Conservation (phyloP, 2,888 invertebrate species). For the Drosophila formosana region DNA sequence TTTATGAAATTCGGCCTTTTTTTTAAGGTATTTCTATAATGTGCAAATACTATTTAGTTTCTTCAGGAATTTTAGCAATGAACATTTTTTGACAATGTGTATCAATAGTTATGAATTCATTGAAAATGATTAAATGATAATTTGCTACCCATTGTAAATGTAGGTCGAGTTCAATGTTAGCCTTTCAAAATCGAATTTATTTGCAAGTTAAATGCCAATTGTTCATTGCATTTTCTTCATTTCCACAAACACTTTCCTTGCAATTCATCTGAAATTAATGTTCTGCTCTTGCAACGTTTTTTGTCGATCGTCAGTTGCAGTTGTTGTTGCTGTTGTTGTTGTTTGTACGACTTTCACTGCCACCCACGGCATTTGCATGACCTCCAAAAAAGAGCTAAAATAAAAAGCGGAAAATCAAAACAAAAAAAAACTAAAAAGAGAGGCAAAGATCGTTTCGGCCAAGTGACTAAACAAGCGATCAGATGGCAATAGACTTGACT, state of each 20-base stretch:
- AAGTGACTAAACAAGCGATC: conserved; percentile 30
- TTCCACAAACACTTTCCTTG: not conserved
- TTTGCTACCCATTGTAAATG: no score
- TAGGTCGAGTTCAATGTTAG: no score
- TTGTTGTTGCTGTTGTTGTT: conserved; percentile 3
- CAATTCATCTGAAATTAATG: conserved; percentile 6
- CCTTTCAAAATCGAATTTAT: not conserved
- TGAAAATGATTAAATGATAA: no score
- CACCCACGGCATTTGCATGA: conserved; percentile 73
- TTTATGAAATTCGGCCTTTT: no score
- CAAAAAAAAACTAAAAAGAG: conserved; percentile 1
- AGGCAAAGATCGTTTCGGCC: conserved; percentile 18
- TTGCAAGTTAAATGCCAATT: not conserved
- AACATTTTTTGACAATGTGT: no score
- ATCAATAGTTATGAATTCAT: no score
- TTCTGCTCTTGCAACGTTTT: conserved; percentile 2
- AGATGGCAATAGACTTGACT: conserved; percentile 31
- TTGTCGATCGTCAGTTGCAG: not conserved
- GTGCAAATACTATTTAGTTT: no score
- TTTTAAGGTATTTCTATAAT: no score
- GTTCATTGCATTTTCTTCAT: not conserved
- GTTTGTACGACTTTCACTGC: conserved; percentile 66
- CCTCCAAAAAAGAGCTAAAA: conserved; percentile 62
- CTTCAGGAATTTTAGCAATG: no score
- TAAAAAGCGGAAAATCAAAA: conserved; percentile 3